Percentiles rank a stretch among this genome's conserved stretches.
Conservation (phyloP, 2,113 vertebrate genomes). For the Oryzias javanicus region DNA sequence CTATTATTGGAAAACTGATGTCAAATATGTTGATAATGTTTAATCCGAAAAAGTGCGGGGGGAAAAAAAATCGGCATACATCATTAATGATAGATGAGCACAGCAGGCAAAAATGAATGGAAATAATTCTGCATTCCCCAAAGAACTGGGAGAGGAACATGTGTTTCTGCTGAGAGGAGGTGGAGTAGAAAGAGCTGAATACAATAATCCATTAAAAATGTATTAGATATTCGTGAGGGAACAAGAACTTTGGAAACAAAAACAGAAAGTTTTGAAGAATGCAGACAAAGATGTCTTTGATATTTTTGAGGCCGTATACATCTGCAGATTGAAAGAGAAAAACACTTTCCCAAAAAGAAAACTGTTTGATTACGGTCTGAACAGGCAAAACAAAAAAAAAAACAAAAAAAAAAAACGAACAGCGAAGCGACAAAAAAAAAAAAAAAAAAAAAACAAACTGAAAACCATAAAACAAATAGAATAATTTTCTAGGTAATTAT, state of each 20-base stretch:
- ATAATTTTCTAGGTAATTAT: too few relatives aligned
- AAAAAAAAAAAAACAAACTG: neutral
- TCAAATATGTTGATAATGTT: slow-evolving; percentile 10
- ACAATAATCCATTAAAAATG: slow-evolving; percentile 56
- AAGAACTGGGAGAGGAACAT: slow-evolving; percentile 7
- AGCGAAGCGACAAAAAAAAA: neutral
- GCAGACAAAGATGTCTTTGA: slow-evolving; percentile 30
- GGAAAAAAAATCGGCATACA: slow-evolving; percentile 16
- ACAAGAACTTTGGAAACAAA: slow-evolving; percentile 20
- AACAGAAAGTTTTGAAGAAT: slow-evolving; percentile 22
- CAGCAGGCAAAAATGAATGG: slow-evolving; percentile 29
- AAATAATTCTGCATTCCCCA: slow-evolving; percentile 21
- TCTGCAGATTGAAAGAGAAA: slow-evolving; percentile 1
- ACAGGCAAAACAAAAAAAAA: neutral
- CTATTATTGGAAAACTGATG: slow-evolving; percentile 6
- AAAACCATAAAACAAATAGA: too few relatives aligned
- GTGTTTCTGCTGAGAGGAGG: slow-evolving; percentile 24
- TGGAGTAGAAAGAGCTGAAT: slow-evolving; percentile 19
- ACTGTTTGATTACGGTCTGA: neutral
- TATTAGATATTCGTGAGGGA: slow-evolving; percentile 30
- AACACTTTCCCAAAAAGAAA: neutral
- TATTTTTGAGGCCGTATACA: neutral
- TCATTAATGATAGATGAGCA: slow-evolving; percentile 56
- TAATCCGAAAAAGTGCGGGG: slow-evolving; percentile 10
- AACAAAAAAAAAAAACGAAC: neutral